A percentile compares a stretch with the other conserved stretches of the same genome.
Evolutionary conservation across 2,888 invertebrate genomes (phyloP).

Genomic region (Cosmorhoe ocellata): DNA sequence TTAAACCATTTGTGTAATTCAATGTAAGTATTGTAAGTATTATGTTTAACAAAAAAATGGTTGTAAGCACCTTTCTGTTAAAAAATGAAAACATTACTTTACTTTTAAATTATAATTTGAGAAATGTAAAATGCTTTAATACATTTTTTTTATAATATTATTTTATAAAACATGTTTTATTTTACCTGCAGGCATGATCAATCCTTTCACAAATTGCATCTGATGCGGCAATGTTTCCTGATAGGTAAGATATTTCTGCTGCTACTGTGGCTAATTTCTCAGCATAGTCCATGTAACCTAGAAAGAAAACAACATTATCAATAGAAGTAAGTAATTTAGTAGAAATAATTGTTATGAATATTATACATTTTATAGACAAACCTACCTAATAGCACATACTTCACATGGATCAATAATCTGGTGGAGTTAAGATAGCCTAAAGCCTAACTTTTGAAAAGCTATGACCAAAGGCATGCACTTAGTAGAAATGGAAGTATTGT

Average conservation of each 20-base stretch:
- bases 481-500: no score
- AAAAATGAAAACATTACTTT: slow-evolving; percentile 35
- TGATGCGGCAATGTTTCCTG: slow-evolving; percentile 78
- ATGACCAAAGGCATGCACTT: no score
- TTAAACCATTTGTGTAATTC: slow-evolving; percentile 5
- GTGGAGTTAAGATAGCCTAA: no score
- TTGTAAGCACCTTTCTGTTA: slow-evolving; percentile 17
- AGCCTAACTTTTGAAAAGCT: no score
- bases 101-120: slow-evolving; percentile 29
- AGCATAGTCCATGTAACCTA: slow-evolving; percentile 82
- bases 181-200: slow-evolving; percentile 72
- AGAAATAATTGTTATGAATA: no score
- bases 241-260: slow-evolving; percentile 79
- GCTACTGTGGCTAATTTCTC: slow-evolving; percentile 78
- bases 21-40: neutral
- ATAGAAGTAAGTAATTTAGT: no score
- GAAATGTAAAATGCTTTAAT: slow-evolving; percentile 51
- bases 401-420: no score
- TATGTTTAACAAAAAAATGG: slow-evolving; percentile 8
- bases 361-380: no score
- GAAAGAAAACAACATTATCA: neutral
- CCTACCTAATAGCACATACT: no score
- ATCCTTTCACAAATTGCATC: slow-evolving; percentile 80
- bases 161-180: slow-evolving; percentile 25
- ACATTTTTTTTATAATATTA: slow-evolving; percentile 40